Conservation (phyloP, 30 jellyfish, hydroid and myxozoan species). For the Chrysaora quinquecirrha region DNA sequence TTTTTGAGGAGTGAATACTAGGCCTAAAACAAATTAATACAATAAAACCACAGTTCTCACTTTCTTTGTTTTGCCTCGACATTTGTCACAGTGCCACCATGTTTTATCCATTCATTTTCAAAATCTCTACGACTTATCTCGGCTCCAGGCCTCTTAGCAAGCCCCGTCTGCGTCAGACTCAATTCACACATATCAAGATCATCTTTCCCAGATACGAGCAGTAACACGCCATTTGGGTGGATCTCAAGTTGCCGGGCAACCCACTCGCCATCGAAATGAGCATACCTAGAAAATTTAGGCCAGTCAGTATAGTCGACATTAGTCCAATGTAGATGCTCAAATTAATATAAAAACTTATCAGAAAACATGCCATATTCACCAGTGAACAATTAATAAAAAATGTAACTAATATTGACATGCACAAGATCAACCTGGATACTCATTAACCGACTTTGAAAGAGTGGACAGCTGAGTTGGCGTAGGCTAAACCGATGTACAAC, state of each 20-base stretch:
- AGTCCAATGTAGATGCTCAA: too few species aligned
- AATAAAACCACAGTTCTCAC: too few species aligned
- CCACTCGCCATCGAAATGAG: conserved; percentile 99
- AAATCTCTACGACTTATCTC: conserved; percentile 88
- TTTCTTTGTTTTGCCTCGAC: conserved; percentile 75
- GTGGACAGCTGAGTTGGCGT: too few species aligned
- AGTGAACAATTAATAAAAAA: too few species aligned
- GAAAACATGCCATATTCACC: too few species aligned
- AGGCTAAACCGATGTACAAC: too few species aligned
- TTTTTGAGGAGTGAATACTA: too few species aligned
- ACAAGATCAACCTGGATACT: too few species aligned
- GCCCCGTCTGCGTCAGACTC: conserved; percentile 91
- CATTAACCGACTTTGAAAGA: too few species aligned
- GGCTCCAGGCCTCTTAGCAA: conserved; percentile 94
- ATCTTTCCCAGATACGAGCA: conserved; percentile 85
- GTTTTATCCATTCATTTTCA: conserved; percentile 80
- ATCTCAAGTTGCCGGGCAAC: conserved; percentile 98
- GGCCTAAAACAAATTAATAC: too few species aligned
- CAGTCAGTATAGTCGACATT: not conserved
- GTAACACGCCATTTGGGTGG: conserved; percentile 93
- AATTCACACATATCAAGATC: conserved; percentile 97
- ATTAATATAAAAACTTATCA: too few species aligned
- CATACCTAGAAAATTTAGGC: conserved; percentile 91
- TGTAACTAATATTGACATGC: too few species aligned
- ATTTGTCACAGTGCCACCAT: conserved; percentile 80